Evolutionary conservation across 2,888 invertebrate species (phyloP), one percentile per base, ranked within the genome.

Genomic region (Platypus cylindrus): DNA sequence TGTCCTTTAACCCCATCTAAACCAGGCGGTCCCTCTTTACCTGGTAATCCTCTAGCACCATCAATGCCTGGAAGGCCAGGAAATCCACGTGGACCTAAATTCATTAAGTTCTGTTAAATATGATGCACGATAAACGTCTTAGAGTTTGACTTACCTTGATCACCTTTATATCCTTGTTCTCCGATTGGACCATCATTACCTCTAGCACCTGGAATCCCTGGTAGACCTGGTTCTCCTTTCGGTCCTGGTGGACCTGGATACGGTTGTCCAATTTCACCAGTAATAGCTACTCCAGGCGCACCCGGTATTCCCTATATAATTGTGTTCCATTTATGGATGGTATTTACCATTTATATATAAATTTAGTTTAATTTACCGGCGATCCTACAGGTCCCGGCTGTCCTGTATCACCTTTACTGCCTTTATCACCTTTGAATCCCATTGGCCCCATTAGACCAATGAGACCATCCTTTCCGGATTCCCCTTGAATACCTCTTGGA

Each of bases 11-110:
- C 37, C 30, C 58, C 66, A 33, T 53, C 53, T 1, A 53, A 55
- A 2, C 72, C 72, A 48, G 60, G 62, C 2, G 50, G 53, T 28
- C 71, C 71, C 59, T 65, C 50, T 13, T 56, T 55, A 18, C 62
- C 59, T 41, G 48, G 50, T 1, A 36, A 36, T 31, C 58, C 67
- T 35, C 54, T 53, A 2, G 53, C 55, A 2, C 72, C 72, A 48
- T 61, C 62, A 2, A 52, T 52, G 26, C 71, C 71, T 59, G 65
- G 50, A 29, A 41, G 36, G 51, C 51, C 62, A 29, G 47, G 45
- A 41, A 48, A 48, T 23, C 65, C 65, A 12, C 54, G 52, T 11
- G 50, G 42, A 12, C 65, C 65, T 41, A 61, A 60, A 45, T 51
- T 30, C 28, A 53, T 43, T 40, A 45, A 36, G 15, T 20, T 7